These are phyloP conservation scores for Whitmania pigra DNA, from an alignment of 1,140 invertebrate species.

Conservation along the genomic window DNA sequence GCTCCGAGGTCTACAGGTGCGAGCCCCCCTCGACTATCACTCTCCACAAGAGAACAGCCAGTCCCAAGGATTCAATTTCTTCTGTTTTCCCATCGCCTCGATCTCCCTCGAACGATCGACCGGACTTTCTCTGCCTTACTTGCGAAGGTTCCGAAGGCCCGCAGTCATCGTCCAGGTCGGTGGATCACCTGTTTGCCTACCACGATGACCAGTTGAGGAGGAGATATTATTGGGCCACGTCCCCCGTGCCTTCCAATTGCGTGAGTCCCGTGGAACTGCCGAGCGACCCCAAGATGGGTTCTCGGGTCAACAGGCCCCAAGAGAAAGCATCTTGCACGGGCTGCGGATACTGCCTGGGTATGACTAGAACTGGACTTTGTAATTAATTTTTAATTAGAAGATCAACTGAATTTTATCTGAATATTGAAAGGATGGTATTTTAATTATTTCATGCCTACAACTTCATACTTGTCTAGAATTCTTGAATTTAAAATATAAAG, in stretches of 20 bases:
- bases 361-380: background rate
- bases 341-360: background rate
- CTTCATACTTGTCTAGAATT: too few relatives aligned
- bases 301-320: background rate
- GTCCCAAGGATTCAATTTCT: background rate
- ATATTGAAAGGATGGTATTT: too few relatives aligned
- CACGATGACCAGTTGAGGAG: background rate
- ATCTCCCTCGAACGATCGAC: background rate
- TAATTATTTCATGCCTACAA: too few relatives aligned
- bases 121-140: too few relatives aligned
- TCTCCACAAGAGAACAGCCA: background rate
- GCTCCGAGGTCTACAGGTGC: background rate
- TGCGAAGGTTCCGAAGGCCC: too few relatives aligned
- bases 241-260: background rate
- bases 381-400: background rate
- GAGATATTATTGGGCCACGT: background rate
- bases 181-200: background rate
- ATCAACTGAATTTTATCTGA: too few relatives aligned
- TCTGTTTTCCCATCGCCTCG: background rate
- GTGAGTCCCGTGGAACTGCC: background rate
- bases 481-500: too few relatives aligned
- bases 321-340: background rate
- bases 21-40: background rate
- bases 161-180: background rate
- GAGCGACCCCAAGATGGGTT: too few relatives aligned